Evolutionary conservation across 2,113 vertebrate genomes (phyloP).

Genomic region (Thryonomys swinderianus): DNA sequence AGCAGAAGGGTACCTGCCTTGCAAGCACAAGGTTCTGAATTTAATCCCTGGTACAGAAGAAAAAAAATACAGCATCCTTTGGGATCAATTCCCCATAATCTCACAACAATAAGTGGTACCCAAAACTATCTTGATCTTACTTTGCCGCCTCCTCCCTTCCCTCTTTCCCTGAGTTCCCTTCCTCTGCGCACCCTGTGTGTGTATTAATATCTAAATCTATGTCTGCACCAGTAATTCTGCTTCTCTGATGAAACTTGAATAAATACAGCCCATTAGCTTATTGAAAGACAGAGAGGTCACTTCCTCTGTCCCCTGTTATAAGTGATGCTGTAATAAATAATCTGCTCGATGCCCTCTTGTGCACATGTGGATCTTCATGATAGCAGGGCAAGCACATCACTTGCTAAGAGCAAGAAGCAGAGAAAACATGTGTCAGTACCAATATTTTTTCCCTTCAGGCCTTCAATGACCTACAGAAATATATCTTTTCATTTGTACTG

Average conservation of each 20-base stretch:
- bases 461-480: constrained; percentile 16
- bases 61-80: too few relatives aligned
- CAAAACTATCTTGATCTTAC: background rate
- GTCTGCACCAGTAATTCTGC: background rate
- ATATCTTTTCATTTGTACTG: background rate
- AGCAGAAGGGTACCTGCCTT: too few relatives aligned
- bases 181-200: background rate
- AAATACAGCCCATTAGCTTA: background rate
- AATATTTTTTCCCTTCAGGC: background rate
- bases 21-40: too few relatives aligned
- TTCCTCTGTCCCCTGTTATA: background rate
- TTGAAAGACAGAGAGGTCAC: background rate
- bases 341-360: background rate
- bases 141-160: too few relatives aligned
- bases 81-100: background rate
- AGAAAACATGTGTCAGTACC: background rate
- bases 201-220: background rate
- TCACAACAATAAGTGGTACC: background rate
- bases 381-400: background rate
- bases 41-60: too few relatives aligned
- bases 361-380: background rate
- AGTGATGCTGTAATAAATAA: background rate
- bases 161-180: background rate
- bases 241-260: background rate
- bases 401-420: background rate